Base-by-base conservation (phyloP, 1,140 invertebrate species). In the Cyclargus thomasi region DNA sequence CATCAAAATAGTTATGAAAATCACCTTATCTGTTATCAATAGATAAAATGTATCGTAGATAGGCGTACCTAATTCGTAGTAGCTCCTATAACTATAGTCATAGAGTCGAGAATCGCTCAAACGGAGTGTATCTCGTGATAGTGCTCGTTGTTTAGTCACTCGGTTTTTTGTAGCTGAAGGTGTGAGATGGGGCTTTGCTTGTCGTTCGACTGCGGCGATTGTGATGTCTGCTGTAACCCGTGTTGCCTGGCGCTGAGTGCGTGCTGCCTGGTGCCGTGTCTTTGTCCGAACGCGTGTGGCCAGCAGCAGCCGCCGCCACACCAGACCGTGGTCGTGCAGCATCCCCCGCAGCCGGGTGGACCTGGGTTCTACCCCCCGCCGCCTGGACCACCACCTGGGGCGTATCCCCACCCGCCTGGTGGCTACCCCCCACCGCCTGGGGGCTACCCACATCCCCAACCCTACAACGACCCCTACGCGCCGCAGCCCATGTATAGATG, bases 121-220 rank as follows among this genome's bases (percentile, higher is more conserved):
- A 59, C 29, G 20, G 16, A 17, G 35, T 18, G 23, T 5, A n/a
- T 16, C n/a, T 55, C 36, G 65, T 5, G 29, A 29, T 57, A 66
- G 18, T 36, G 55, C 57, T 17, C 55, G 35, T 35, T 6, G 59
- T 39, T 71, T 62, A 67, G 65, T 72, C 64, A 71, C 62, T 22
- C 63, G 64, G 55, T 77, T 73, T 67, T 65, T 85, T 86, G 79
- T 86, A 83, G 81, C 81, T 71, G 69, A 80, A 74, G 76, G 53
- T 67, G 36, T 21, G 55, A 69, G 67, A 80, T 89, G 86, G 86
- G 86, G 69, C 36, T 90, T 64, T 90, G 87, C 68, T 72, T 90
- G 3, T 90, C 87, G n/a, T 77, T 90, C 66, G 87, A 90, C 67
- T 86, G 83, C 71, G 87, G 87, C 8, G 84, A 88, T 55, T 86